Base-by-base conservation (phyloP, 2,113 vertebrate genomes). In the Pollachius pollachius region DNA sequence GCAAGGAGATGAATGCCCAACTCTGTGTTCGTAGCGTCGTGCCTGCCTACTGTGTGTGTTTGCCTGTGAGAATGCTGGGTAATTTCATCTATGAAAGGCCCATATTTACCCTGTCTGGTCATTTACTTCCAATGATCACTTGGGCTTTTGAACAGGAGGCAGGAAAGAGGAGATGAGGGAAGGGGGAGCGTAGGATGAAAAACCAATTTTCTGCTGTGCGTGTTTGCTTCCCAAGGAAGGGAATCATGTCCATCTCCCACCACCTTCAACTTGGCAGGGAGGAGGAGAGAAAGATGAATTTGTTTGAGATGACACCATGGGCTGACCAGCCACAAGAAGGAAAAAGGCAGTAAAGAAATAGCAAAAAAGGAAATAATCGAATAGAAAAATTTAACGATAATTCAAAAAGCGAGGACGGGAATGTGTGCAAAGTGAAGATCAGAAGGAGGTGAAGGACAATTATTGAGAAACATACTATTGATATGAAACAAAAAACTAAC, bases 191-290 rank as follows among this genome's bases (percentile, higher is more conserved):
- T 18, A 16, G 25, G 60, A 64, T 66, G 67, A 74, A 78, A 48
- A 74, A 34, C 58, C 37, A 62, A 76, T 76, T 75, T 71, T 76
- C 67, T 41, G 61, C 30, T 17, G n/a, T 25, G 57, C 65, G 59
- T 69, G 60, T 62, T 66, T 70, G 70, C 56, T 54, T 72, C 60
- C 63, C 61, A 18, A 59, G 60, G 67, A 18, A 58, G 41, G 67
- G 57, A 80, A 75, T 76, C 54, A 82, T 72, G 58, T 59, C 70
- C 59, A 52, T 12, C 66, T 25, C 69, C 62, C 57, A 54, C 57
- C 58, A 56, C 63, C 67, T 70, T 15, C 57, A 74, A 34, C 27
- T 8, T 19, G 54, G 16, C 52, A 48, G 57, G n/a, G 60, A 66
- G 73, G 17, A 15, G 15, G 12, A 48, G 11, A 13, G 11, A 48